Evolutionary conservation across 2,888 invertebrate species (phyloP), one percentile per base, ranked within the genome.

Genomic region (Andrena bucephala): DNA sequence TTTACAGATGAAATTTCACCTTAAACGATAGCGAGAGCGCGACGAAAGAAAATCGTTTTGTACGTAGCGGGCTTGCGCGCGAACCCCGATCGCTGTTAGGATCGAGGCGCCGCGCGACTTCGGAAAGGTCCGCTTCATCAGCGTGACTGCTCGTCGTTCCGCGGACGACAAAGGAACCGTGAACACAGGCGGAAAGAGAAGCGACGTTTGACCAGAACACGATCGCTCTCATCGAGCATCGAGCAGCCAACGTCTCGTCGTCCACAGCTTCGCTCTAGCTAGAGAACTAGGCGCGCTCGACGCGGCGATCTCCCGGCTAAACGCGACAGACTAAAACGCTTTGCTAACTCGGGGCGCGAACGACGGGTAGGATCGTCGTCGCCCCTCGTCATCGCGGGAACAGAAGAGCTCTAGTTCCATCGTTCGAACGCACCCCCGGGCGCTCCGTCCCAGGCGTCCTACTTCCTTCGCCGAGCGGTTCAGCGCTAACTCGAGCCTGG

Each of bases 321-420:
- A 60, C 16, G 7, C 24, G 24, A 31, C 31, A 7, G 60, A 60
- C 60, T 29, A 60, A 60, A 42, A 52, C 20, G 88, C 81, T 90
- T 72, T 83, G 76, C 60, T 75, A 67, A 77, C 77, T 71, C 73
- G 85, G 91, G 87, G 83, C 85, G 85, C 79, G 81, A 69, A 74
- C 78, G 85, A 87, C 84, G 85, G n/a, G 8, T n/a, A 86, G 73
- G 83, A 87, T 87, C 82, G 85, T 92, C 92, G 92, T 92, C 52
- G 52, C n/a, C 91, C 91, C 87, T 91, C 85, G 80, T 79, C 88
- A 89, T 87, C 83, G 85, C 86, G 91, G 27, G 92, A 93, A 92
- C 91, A 92, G 92, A 91, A 90, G 89, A 91, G 80, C 74, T 77
- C 81, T 88, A 8, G 13, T 13, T 63, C 27, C 24, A 10, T 42